Base-by-base conservation (phyloP, 2,888 invertebrate genomes). In the Lymantria monacha region DNA sequence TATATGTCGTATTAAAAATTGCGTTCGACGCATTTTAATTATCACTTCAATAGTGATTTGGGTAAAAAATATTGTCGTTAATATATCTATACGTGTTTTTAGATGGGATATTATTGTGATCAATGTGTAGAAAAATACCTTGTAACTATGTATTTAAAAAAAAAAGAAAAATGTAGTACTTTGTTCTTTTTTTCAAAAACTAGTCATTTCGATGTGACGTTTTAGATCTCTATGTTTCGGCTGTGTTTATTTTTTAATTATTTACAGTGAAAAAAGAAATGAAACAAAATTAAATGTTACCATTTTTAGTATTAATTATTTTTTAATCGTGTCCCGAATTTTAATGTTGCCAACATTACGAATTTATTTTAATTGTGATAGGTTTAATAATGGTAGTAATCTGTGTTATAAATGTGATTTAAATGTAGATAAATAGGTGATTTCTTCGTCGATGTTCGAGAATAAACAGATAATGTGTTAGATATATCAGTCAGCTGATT, bases 181-280 rank as follows among this genome's bases (percentile, higher is more conserved):
- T 64, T 22, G 22, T 5, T 22, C 22, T 22, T 22, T 22, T 61
- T 53, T 59, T 57, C 45, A 52, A 55, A n/a, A 69, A 66, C 79
- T 80, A 79, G 76, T 81, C 79, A 79, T 71, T 70, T 69, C 53
- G 69, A 52, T 66, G 67, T 66, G 61, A 57, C 52, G 58, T 22
- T 30, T 30, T 79, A 76, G 85, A 86, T 88, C 87, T 87, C 87
- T 70, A 67, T 81, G 73, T 84, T 76, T 76, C 60, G 88, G 88
- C 88, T 89, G 88, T 88, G 88, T 85, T 80, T 70, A 68, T 66
- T 69, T 80, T 85, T 80, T 70, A 68, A 66, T 69, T 80, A 76
- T 62, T 72, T 71, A 62, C n/a, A n/a, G n/a, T n/a, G n/a, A n/a
- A n/a, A n/a, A 62, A 53, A 57, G 61, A 55, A 12, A 46, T 52